Evolutionary conservation across 2,888 invertebrate genomes (phyloP), one percentile per base, ranked within the genome.

Genomic region (Pecten maximus): DNA sequence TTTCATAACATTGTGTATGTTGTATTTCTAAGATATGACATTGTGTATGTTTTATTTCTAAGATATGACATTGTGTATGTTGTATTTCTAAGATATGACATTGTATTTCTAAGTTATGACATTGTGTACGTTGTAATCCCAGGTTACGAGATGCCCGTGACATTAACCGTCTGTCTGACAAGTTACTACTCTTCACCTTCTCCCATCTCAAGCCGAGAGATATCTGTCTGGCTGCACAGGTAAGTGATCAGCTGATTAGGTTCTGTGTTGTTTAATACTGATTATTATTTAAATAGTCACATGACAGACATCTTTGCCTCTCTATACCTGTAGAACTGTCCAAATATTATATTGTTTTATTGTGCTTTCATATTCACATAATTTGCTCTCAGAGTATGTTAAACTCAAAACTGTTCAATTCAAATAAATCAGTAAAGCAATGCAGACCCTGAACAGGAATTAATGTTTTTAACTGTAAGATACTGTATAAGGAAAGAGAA

Each of bases 121-220:
- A 88, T n/a, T 48, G 28, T 90, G 16, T 90, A 60, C 87, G 89
- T 90, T 91, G 89, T 90, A 50, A n/a, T 92, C 91, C 23, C 93
- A 96, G 96, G 90, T 88, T 96, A 44, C 91, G 94, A 54, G 95
- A 96, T 90, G 90, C 94, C 10, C 92, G 94, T 39, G 95, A 96
- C 91, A 94, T 96, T 87, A 96, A 95, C 92, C 92, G 95, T 87
- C 91, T 96, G 54, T 94, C 95, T n/a, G 96, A 96, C 91, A 94
- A 95, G 87, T 92, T 95, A 10, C 91, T 96, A 40, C 92, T 96
- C n/a, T 94, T 95, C 87, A 94, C 96, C 23, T 95, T 96, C 91
- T 95, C 96, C 28, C 94, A 94, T 88, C 92, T 96, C 88, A 87
- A 94, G 50, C 93, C 94, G 3, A 89, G 91, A 28, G 95, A 95